These are phyloP conservation scores for Adineta ricciae DNA, from an alignment of 2,888 invertebrate species.

Conservation along the genomic window DNA sequence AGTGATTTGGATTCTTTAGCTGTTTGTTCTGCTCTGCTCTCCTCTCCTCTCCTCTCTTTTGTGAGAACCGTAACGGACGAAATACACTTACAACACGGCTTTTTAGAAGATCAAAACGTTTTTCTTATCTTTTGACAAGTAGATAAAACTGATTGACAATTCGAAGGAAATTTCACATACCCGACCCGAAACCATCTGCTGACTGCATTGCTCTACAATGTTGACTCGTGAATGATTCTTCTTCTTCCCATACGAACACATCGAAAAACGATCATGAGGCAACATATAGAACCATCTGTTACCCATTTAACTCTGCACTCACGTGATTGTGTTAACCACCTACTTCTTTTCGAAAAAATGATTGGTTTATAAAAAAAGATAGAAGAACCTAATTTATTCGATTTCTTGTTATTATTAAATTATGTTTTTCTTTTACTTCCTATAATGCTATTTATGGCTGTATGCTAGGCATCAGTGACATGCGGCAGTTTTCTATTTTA, in stretches of 20 bases:
- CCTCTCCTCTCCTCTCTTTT: neutral
- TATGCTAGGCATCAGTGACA: neutral
- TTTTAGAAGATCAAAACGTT: neutral
- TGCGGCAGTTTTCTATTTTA: neutral
- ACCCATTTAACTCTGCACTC: neutral
- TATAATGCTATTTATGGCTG: too few species aligned
- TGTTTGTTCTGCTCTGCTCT: neutral
- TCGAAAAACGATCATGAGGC: neutral
- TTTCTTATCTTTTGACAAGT: neutral
- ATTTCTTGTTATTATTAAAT: too few species aligned
- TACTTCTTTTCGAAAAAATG: neutral
- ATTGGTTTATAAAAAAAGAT: neutral
- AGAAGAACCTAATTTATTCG: too few species aligned
- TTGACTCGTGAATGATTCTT: neutral
- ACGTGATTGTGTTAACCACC: neutral
- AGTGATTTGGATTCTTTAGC: neutral
- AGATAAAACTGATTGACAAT: neutral
- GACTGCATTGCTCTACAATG: neutral
- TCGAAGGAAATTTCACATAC: neutral
- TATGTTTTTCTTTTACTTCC: too few species aligned
- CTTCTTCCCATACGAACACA: neutral
- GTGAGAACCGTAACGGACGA: neutral
- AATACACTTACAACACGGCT: neutral
- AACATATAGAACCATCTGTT: neutral
- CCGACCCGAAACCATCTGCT: neutral